Evolutionary conservation across 2,113 vertebrate genomes (phyloP).

Genomic region (Ictalurus punctatus): DNA sequence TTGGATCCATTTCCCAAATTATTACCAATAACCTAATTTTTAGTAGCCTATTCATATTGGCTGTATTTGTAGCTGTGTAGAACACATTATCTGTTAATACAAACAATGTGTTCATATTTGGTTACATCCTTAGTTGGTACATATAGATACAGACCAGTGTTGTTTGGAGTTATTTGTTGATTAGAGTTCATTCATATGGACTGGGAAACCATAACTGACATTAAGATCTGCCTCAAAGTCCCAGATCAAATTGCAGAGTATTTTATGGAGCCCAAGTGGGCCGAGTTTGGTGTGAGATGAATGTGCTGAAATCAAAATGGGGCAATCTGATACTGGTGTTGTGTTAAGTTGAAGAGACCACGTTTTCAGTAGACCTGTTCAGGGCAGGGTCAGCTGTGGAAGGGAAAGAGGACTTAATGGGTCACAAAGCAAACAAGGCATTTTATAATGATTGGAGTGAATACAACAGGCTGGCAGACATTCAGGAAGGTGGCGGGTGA

Average conservation of each 20-base stretch:
- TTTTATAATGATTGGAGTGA: not conserved
- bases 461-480: not conserved
- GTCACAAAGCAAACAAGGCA: constrained; percentile 1
- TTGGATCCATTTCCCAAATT: not conserved
- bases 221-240: not conserved
- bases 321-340: not conserved
- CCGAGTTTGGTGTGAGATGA: not conserved
- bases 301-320: not conserved
- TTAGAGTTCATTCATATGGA: no score
- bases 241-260: not conserved
- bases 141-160: not conserved
- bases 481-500: not conserved
- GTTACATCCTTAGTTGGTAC: not conserved
- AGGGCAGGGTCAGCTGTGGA: not conserved
- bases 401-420: not conserved
- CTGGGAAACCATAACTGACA: not conserved
- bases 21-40: no score
- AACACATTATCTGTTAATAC: not conserved
- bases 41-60: not conserved
- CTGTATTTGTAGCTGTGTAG: not conserved
- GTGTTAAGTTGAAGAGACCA: not conserved
- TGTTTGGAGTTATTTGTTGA: no score
- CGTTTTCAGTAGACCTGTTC: not conserved
- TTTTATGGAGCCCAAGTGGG: not conserved
- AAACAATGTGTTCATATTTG: not conserved